phyloP scores from a whole-genome alignment of 2,888 invertebrate species.

The Desoria tigrina region DNA sequence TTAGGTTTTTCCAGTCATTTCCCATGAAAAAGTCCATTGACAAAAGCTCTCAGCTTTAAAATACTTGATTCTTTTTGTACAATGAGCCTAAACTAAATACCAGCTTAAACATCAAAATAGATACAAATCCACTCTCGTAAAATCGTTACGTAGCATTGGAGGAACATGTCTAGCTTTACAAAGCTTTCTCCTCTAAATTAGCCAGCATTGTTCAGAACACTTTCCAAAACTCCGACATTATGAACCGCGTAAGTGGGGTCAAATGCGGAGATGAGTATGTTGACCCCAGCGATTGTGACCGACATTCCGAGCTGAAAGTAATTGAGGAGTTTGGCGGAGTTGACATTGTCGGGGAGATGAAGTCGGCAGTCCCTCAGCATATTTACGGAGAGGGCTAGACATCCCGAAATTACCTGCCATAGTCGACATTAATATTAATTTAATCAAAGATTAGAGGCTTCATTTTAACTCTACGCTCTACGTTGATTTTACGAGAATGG shows the following conservation, averaged over 20 bases:
- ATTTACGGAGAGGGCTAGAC: constrained; percentile 72
- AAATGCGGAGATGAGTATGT: constrained; percentile 56
- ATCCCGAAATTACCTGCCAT: constrained; percentile 70
- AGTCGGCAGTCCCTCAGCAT: constrained; percentile 75
- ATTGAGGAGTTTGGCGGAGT: constrained; percentile 71
- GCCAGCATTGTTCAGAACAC: background rate
- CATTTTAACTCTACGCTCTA: background rate
- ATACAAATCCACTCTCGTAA: no score
- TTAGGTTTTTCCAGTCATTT: no score
- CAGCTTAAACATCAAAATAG: no score
- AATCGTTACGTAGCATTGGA: no score
- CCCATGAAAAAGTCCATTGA: no score
- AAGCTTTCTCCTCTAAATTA: no score
- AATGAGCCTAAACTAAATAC: no score
- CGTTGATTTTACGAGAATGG: background rate
- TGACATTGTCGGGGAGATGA: constrained; percentile 69
- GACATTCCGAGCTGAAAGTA: constrained; percentile 70
- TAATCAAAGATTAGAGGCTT: background rate
- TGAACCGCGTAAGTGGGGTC: constrained; percentile 32
- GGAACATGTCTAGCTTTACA: no score
- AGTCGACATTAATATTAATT: no score
- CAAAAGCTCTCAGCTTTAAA: no score
- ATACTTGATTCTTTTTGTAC: no score
- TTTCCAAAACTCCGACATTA: background rate
- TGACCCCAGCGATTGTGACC: constrained; percentile 72